Base-by-base conservation (phyloP, 2,888 invertebrate genomes). In the Schrankia costaestrigalis region DNA sequence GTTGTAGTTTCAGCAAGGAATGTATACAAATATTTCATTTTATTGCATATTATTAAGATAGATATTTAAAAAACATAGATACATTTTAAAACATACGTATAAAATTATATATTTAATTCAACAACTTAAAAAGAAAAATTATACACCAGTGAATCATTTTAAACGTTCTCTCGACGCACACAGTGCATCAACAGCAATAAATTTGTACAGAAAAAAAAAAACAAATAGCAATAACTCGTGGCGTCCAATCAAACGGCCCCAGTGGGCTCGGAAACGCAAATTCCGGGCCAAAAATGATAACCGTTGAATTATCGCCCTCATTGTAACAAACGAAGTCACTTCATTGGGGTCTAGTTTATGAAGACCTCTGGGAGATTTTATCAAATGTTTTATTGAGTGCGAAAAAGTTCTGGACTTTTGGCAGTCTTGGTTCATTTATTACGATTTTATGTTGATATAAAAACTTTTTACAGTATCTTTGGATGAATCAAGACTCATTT, bases 261-360 rank as follows among this genome's bases (percentile, higher is more conserved):
- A 52, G 45, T 62, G 71, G 77, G 51, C 46, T 39, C 42, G 51
- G 45, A 59, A 63, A 66, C 65, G 70, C 71, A 72, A 74, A 76
- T 71, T 66, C 63, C 54, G 48, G 47, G 69, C 75, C 78, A 77
- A 79, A 81, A 80, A 77, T 77, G 78, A 82, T 83, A 83, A 80
- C 69, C 60, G 58, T 55, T 69, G 65, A 69, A 70, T 71, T 71
- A 71, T 69, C 52, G 51, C 56, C 42, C 50, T 52, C 63, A 62
- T 68, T 66, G 64, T 64, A 66, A 53, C 55, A 68, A 70, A 65
- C 63, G 63, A 58, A 65, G 62, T 67, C 61, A 63, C 66, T 71
- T 71, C 66, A 59, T 61, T 60, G 64, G 49, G 46, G 49, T 43
- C 55, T 60, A 61, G 57, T 70, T 66, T 70, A 63, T 59, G 60